Percentiles rank a stretch among this genome's conserved stretches.
phyloP scores from a whole-genome alignment of 2,113 vertebrate species.

The Pelvicachromis taeniatus region DNA sequence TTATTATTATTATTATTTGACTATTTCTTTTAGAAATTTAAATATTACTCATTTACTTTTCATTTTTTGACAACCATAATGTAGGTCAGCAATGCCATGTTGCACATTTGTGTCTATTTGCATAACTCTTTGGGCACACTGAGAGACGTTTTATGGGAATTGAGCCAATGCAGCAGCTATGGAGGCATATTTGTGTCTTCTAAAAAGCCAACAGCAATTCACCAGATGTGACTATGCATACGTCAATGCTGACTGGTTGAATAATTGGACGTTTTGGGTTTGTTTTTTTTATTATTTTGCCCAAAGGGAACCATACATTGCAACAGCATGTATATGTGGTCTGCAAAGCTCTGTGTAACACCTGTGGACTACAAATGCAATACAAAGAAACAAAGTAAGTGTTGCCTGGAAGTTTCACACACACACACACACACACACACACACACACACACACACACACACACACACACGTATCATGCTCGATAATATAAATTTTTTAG shows the following conservation, averaged over 20 bases:
- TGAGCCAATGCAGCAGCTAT: not conserved
- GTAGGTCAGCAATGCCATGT: not conserved
- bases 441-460: not conserved
- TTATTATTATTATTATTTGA: not conserved
- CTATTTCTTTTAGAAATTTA: not conserved
- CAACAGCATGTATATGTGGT: not conserved
- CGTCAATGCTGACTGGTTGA: not conserved
- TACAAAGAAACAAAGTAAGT: not conserved
- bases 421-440: rapidly evolving
- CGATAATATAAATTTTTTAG: not conserved
- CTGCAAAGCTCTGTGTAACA: not conserved
- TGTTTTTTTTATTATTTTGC: not conserved
- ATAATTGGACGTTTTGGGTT: not conserved
- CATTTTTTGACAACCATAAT: not conserved
- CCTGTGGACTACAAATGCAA: not conserved
- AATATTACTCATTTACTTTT: not conserved
- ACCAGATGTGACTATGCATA: not conserved
- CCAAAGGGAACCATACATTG: not conserved
- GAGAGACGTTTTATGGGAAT: not conserved
- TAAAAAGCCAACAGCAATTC: not conserved
- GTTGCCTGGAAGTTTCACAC: not conserved
- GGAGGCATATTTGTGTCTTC: not conserved
- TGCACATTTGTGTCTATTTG: not conserved
- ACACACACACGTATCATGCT: not conserved
- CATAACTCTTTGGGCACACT: not conserved